Conservation (phyloP, 2,113 vertebrate species). For the Neodon shergylaensis region DNA sequence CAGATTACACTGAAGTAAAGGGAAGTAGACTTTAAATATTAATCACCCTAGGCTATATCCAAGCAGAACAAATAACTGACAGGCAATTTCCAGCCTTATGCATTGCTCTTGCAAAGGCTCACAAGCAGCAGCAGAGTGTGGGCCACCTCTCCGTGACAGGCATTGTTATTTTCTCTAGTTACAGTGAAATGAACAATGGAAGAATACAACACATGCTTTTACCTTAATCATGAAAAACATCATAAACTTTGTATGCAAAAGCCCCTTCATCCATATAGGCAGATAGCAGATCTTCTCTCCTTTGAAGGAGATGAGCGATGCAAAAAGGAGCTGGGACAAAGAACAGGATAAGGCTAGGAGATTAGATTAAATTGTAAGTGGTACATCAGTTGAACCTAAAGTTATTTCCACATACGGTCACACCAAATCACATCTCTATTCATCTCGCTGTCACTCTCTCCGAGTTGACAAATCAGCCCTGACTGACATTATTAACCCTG, state of each 20-base stretch:
- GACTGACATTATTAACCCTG: slow-evolving; percentile 50
- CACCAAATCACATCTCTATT: slow-evolving; percentile 53
- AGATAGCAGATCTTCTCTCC: not conserved
- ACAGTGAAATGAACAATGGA: not conserved
- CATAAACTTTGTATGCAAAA: not conserved
- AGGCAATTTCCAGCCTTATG: slow-evolving; percentile 55
- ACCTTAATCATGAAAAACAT: not conserved
- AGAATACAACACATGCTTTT: not conserved
- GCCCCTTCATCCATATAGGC: not conserved
- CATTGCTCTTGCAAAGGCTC: slow-evolving; percentile 47
- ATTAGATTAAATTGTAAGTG: slow-evolving; percentile 21
- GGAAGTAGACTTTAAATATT: slow-evolving; percentile 70
- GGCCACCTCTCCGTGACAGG: slow-evolving; percentile 33
- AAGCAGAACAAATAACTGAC: slow-evolving; percentile 67
- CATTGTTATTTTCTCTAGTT: slow-evolving; percentile 9
- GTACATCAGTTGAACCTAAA: slow-evolving; percentile 23
- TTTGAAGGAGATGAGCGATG: not conserved
- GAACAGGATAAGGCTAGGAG: not conserved
- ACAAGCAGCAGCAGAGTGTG: not conserved
- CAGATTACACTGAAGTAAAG: slow-evolving; percentile 49
- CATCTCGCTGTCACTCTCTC: slow-evolving; percentile 31
- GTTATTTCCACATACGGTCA: slow-evolving; percentile 54
- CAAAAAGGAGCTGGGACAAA: not conserved
- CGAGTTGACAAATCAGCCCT: slow-evolving; percentile 24
- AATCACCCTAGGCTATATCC: slow-evolving; percentile 43